A percentile compares a stretch with the other conserved stretches of the same genome.
These are phyloP conservation scores for Bombus balteatus DNA, from an alignment of 1,140 invertebrate genomes.

Conservation along the genomic window DNA sequence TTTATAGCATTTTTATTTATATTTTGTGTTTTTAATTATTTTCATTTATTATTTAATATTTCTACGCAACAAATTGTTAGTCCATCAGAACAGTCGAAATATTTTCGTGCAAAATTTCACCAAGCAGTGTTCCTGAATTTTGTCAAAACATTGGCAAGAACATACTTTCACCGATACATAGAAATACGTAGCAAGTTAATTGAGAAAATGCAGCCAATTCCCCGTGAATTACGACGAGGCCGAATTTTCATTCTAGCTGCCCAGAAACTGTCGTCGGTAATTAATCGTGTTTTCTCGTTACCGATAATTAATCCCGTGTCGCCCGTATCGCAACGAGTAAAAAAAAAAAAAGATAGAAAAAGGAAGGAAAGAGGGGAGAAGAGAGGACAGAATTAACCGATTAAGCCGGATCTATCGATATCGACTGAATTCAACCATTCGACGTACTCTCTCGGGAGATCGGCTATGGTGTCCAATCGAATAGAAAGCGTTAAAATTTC, in stretches of 20 bases:
- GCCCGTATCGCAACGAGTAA: conserved; percentile 2
- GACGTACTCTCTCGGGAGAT: conserved; percentile 53
- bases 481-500: conserved; percentile 61
- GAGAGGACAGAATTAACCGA: conserved; percentile 49
- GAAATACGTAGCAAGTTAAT: conserved; percentile 17
- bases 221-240: conserved; percentile 17
- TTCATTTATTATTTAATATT: too few relatives aligned
- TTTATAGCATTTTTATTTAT: too few relatives aligned
- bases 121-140: too few relatives aligned
- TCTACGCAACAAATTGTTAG: too few relatives aligned
- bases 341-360: conserved; percentile 50
- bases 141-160: too few relatives aligned
- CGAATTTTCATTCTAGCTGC: conserved; percentile 31
- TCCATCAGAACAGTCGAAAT: too few relatives aligned
- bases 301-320: conserved; percentile 67
- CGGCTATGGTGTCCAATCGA: conserved; percentile 30
- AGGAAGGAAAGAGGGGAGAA: not conserved
- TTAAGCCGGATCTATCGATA: conserved; percentile 52
- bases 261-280: conserved; percentile 43
- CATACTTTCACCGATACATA: not conserved
- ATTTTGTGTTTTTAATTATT: too few relatives aligned
- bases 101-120: too few relatives aligned
- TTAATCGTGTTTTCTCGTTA: conserved; percentile 67
- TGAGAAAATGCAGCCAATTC: conserved; percentile 33
- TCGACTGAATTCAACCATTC: conserved; percentile 32